These are phyloP conservation scores for Trichopoda pennipes DNA, from an alignment of 2,888 invertebrate species.

Conservation along the genomic window DNA sequence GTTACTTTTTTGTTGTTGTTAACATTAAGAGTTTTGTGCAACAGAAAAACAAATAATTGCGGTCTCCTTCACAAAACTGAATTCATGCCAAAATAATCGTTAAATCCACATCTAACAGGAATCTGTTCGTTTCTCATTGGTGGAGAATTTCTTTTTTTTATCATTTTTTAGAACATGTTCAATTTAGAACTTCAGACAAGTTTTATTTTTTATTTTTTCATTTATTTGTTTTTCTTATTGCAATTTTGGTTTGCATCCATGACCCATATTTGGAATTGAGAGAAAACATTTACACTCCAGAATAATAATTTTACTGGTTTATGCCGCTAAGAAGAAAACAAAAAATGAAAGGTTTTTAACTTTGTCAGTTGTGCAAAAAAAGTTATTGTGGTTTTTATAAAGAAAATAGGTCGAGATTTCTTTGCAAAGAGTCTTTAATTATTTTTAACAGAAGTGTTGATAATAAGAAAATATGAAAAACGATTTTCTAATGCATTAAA, in stretches of 20 bases:
- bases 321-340: background rate
- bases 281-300: conserved; percentile 38
- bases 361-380: conserved; percentile 37
- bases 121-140: conserved; percentile 23
- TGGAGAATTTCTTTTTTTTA: background rate
- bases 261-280: conserved; percentile 55
- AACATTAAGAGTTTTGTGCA: conserved; percentile 3
- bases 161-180: conserved; percentile 13
- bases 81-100: conserved; percentile 59
- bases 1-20: too few species aligned
- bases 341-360: conserved; percentile 46
- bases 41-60: conserved; percentile 24
- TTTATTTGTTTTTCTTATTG: too few species aligned
- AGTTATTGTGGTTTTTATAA: background rate
- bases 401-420: conserved; percentile 31
- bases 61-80: conserved; percentile 57
- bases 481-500: too few species aligned
- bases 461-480: too few species aligned
- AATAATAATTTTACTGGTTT: conserved; percentile 13
- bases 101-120: conserved; percentile 55
- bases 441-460: background rate
- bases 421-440: background rate
- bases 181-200: conserved; percentile 46
- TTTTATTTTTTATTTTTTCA: conserved; percentile 22
- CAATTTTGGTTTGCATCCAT: conserved; percentile 39